A percentile compares a stretch with the other conserved stretches of the same genome.
These are phyloP conservation scores for Cataglyphis albicans DNA, from an alignment of 2,888 invertebrate species.

Conservation along the genomic window DNA sequence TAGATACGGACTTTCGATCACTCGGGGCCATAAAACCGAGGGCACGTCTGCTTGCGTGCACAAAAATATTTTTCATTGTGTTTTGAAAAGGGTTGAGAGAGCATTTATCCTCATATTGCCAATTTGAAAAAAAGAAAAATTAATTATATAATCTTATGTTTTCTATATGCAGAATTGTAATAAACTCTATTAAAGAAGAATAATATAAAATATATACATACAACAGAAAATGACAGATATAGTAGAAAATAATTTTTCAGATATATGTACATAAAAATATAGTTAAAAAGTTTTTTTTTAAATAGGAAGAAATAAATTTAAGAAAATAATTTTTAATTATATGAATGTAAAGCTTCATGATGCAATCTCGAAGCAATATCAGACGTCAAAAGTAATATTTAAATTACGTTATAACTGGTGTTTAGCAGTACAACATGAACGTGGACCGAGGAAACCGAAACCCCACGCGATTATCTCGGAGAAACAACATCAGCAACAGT, in stretches of 20 bases:
- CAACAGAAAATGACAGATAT: neutral
- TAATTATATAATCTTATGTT: neutral
- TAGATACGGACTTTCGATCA: slow-evolving; percentile 44
- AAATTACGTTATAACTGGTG: slow-evolving; percentile 55
- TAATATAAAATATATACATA: neutral
- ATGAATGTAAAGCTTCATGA: neutral
- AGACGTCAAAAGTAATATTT: slow-evolving; percentile 56
- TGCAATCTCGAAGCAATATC: slow-evolving; percentile 3
- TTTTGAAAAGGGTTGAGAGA: neutral
- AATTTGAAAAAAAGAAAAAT: neutral
- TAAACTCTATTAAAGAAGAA: neutral
- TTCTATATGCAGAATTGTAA: neutral
- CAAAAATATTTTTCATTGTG: slow-evolving; percentile 28
- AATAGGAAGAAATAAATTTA: neutral
- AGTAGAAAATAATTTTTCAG: neutral
- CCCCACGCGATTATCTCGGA: slow-evolving; percentile 87
- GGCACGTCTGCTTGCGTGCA: slow-evolving; percentile 2
- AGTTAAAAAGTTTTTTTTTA: neutral
- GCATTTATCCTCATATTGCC: neutral
- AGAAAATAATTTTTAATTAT: neutral
- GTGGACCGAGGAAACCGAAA: slow-evolving; percentile 98
- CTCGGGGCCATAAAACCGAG: slow-evolving; percentile 13
- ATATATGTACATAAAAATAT: neutral
- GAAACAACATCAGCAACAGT: slow-evolving; percentile 84
- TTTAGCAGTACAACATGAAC: slow-evolving; percentile 98